Percentiles rank a stretch among this genome's conserved stretches.
These are phyloP conservation scores for Bubo blakistoni DNA, from an alignment of 2,113 vertebrate genomes.

Conservation along the genomic window DNA sequence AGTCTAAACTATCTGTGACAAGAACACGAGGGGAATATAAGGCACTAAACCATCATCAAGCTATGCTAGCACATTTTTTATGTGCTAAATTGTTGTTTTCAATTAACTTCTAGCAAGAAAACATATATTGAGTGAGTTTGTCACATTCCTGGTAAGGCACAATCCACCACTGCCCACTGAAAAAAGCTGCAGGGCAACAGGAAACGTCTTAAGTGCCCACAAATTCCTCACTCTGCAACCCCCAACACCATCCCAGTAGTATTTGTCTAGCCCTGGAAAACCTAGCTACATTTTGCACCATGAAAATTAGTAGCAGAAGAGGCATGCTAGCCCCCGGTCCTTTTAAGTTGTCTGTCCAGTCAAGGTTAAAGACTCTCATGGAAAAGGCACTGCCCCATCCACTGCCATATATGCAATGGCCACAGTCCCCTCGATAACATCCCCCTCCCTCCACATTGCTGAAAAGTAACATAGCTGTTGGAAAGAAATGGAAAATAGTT, in stretches of 20 bases:
- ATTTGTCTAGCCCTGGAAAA: background rate
- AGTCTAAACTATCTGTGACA: conserved; percentile 8
- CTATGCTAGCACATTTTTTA: background rate
- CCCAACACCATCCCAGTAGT: background rate
- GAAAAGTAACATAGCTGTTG: background rate
- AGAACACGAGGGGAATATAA: background rate
- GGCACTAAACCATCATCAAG: background rate
- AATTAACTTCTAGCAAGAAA: conserved; percentile 12
- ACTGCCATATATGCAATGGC: background rate
- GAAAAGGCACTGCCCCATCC: background rate
- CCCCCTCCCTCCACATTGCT: background rate
- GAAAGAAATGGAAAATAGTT: conserved; percentile 21
- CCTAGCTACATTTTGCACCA: background rate
- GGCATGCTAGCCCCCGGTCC: background rate
- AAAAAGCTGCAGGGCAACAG: background rate
- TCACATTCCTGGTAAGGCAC: background rate
- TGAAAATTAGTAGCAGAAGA: background rate
- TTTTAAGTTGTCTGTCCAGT: background rate
- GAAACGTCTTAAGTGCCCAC: background rate
- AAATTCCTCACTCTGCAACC: background rate
- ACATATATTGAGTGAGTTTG: background rate
- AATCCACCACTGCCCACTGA: background rate
- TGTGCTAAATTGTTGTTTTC: background rate
- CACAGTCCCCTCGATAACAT: background rate
- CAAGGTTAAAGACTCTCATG: background rate